phyloP scores from a whole-genome alignment of 1,140 invertebrate species.

The Oscheius sp. region DNA sequence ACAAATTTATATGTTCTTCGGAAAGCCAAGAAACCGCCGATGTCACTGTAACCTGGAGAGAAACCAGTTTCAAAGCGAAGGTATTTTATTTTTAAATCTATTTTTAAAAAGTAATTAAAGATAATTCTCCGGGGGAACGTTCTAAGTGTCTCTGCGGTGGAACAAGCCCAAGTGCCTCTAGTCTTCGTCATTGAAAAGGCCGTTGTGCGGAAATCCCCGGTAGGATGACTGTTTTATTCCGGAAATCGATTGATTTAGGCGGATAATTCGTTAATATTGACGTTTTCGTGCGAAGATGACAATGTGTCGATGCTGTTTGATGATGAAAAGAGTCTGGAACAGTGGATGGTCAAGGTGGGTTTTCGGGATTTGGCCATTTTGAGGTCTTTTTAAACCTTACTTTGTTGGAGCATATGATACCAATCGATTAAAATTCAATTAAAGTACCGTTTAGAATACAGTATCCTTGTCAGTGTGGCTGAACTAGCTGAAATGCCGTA shows the following conservation, averaged over 20 bases:
- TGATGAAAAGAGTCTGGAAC: slow-evolving; percentile 15
- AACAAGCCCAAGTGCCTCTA: slow-evolving; percentile 16
- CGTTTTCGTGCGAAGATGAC: slow-evolving; percentile 5
- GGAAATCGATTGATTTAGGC: background rate
- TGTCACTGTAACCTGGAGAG: slow-evolving; percentile 17
- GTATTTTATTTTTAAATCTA: background rate
- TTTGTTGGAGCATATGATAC: too few species aligned
- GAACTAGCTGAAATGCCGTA: too few species aligned
- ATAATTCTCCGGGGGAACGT: slow-evolving; percentile 29
- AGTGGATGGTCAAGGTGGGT: slow-evolving; percentile 36
- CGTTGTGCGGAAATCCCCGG: background rate
- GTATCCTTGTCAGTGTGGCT: too few species aligned
- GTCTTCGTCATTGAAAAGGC: slow-evolving; percentile 23
- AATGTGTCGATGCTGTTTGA: slow-evolving; percentile 5
- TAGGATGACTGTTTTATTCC: background rate
- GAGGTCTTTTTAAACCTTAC: too few species aligned
- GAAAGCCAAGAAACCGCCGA: background rate
- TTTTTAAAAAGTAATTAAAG: slow-evolving; percentile 11
- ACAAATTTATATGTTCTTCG: slow-evolving; percentile 18
- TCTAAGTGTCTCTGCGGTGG: slow-evolving; percentile 8
- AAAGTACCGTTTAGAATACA: too few species aligned
- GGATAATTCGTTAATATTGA: background rate
- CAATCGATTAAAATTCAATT: too few species aligned
- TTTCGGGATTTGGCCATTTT: too few species aligned
- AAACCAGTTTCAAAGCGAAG: slow-evolving; percentile 27